A percentile compares a stretch with the other conserved stretches of the same genome.
Conservation (phyloP, 2,888 invertebrate genomes). For the Ormyrus rosae region DNA sequence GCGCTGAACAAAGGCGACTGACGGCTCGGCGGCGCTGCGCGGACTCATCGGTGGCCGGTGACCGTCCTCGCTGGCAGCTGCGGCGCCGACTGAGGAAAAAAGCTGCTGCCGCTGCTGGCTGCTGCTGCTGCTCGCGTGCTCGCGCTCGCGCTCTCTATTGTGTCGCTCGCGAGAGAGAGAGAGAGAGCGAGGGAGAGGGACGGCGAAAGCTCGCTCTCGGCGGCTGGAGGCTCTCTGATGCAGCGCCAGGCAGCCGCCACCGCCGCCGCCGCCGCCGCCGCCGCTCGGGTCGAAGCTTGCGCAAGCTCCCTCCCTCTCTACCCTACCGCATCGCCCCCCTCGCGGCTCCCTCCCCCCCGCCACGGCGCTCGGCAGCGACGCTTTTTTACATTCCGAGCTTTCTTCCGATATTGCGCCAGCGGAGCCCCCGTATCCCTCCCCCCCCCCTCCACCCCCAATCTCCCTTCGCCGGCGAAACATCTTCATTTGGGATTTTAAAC, state of each 20-base stretch:
- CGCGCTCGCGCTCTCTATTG: too few species aligned
- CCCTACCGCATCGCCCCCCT: conserved; percentile 50
- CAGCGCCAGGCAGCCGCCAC: conserved; percentile 24
- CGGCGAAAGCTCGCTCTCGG: conserved; percentile 14
- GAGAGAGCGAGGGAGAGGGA: background rate
- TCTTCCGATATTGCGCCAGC: conserved; percentile 26
- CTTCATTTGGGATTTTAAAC: background rate
- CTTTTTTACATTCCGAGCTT: conserved; percentile 35
- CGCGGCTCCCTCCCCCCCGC: background rate
- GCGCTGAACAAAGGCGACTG: too few species aligned
- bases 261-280: conserved; percentile 61
- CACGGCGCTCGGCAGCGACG: conserved; percentile 4
- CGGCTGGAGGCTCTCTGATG: conserved; percentile 21
- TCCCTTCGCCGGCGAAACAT: background rate
- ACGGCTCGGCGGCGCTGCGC: too few species aligned
- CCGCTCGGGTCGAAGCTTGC: conserved; percentile 72
- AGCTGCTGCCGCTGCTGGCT: too few species aligned
- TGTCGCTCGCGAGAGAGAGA: background rate
- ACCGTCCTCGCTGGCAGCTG: background rate
- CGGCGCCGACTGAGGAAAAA: background rate
- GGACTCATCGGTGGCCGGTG: too few species aligned
- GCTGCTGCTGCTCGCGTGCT: too few species aligned
- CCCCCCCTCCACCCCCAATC: background rate
- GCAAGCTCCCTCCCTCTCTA: conserved; percentile 67
- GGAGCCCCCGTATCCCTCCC: background rate